Conservation (phyloP, 30 jellyfish, hydroid and myxozoan genomes). For the Phacellophora camtschatica region DNA sequence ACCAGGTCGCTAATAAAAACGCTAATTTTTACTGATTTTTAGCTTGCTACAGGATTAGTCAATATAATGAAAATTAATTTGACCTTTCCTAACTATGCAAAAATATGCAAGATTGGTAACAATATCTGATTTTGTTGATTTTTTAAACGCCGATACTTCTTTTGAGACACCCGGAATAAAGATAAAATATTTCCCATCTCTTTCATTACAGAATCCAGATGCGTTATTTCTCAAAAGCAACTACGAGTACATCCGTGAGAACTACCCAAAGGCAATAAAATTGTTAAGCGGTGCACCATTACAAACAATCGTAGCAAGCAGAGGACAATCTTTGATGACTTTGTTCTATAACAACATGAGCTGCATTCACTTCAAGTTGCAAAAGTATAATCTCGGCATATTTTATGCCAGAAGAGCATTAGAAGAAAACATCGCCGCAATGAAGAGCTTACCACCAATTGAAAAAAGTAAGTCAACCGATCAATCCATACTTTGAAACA, state of each 20-base stretch:
- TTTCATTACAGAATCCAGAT: slow-evolving; percentile 74
- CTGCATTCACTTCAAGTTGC: slow-evolving; percentile 73
- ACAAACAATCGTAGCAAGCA: slow-evolving; percentile 20
- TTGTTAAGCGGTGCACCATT: slow-evolving; percentile 82
- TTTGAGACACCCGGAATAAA: background rate
- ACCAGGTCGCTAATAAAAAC: too few relatives aligned
- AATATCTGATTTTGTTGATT: too few relatives aligned
- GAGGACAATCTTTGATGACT: slow-evolving; percentile 76
- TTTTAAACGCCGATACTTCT: too few relatives aligned
- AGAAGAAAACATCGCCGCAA: slow-evolving; percentile 79
- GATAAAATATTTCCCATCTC: background rate
- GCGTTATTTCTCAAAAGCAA: slow-evolving; percentile 88
- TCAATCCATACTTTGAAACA: background rate
- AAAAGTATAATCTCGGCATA: slow-evolving; percentile 79
- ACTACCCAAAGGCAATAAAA: slow-evolving; percentile 85
- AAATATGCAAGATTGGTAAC: too few relatives aligned
- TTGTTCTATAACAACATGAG: slow-evolving; percentile 85
- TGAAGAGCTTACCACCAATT: slow-evolving; percentile 86
- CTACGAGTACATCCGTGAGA: slow-evolving; percentile 77
- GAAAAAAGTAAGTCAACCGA: slow-evolving; percentile 79
- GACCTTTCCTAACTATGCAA: too few relatives aligned
- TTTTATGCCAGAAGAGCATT: slow-evolving; percentile 77
- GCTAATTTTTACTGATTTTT: too few relatives aligned
- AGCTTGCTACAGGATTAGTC: too few relatives aligned
- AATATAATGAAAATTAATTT: too few relatives aligned